Evolutionary conservation across 1,140 invertebrate genomes (phyloP).

Genomic region (Drosophila tropicalis): DNA sequence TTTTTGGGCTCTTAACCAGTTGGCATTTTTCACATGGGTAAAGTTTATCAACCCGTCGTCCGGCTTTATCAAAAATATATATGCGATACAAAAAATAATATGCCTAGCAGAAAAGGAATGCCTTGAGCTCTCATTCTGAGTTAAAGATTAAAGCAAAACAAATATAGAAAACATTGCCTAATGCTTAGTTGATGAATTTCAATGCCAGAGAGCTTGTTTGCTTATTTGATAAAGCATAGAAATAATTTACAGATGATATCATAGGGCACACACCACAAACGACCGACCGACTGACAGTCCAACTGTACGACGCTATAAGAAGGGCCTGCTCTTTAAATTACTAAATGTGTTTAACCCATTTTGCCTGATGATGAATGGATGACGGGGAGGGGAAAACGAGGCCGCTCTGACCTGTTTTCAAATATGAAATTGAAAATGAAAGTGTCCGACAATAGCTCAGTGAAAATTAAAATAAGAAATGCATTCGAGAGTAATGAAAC

Average conservation of each 20-base stretch:
- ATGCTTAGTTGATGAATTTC: slow-evolving; percentile 46
- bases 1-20: slow-evolving; percentile 48
- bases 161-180: slow-evolving; percentile 62
- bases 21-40: slow-evolving; percentile 69
- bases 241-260: slow-evolving; percentile 73
- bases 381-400: not conserved
- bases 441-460: slow-evolving; percentile 37
- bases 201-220: slow-evolving; percentile 47
- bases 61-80: slow-evolving; percentile 55
- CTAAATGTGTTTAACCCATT: slow-evolving; percentile 25
- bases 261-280: slow-evolving; percentile 55
- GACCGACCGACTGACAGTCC: slow-evolving; percentile 1
- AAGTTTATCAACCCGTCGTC: slow-evolving; percentile 71
- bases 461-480: slow-evolving; percentile 25
- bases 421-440: slow-evolving; percentile 65
- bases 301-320: not conserved
- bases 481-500: slow-evolving; percentile 31
- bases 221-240: slow-evolving; percentile 56
- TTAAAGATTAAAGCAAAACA: slow-evolving; percentile 38
- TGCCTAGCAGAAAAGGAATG: slow-evolving; percentile 38
- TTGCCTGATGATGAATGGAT: not conserved
- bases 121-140: slow-evolving; percentile 39
- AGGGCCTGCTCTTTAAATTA: slow-evolving; percentile 43
- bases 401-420: slow-evolving; percentile 57
- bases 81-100: not conserved